Base-by-base conservation (phyloP, 92 coral and sea anemone species). In the Plumapathes pennacea region DNA sequence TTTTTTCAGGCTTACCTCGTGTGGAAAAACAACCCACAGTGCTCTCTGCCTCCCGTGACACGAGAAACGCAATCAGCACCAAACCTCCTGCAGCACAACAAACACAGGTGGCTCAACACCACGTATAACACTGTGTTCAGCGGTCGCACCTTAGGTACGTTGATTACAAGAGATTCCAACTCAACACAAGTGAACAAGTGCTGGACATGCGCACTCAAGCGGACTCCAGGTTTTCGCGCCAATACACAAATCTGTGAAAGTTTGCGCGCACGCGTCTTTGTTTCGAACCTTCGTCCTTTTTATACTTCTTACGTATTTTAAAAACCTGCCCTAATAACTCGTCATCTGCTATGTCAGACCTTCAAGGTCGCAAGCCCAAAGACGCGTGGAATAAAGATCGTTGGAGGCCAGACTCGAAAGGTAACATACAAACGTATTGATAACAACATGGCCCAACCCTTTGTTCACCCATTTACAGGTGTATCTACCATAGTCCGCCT, bases 61-160 rank as follows among this genome's bases (percentile, higher is more conserved):
- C 80, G 96, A 5, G 79, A 87, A 21, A 56, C 89, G 4, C 80
- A 83, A 59, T 77, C 89, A 1, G 96, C 89, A 3, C 96, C 96
- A 1, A 75, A 87, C 32, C 72, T 87, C 22, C 77, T 87, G 30
- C 96, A 87, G 50, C 29, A 73, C 59, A 69, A 82, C 76, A 82
- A 87, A 46, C 80, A 78, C 60, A 83, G 89, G 40, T 82, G 82
- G 83, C 56, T 87, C 27, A 60, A 62, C 54, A 87, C 96, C 1
- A 83, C 89, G 5, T 87, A 87, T 44, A 82, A 73, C 38, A 48
- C 96, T 4, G 74, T 72, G 21, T 87, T 71, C 47, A 62, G 72
- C 32, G 88, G 72, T 7, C 58, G 76, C 44, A 83, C 86, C 6
- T 65, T 87, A 5, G 83, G 96, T 87, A 61, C 23, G 96, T 38